Conservation (phyloP, 2,888 invertebrate species). For the Drosophila siamana region DNA sequence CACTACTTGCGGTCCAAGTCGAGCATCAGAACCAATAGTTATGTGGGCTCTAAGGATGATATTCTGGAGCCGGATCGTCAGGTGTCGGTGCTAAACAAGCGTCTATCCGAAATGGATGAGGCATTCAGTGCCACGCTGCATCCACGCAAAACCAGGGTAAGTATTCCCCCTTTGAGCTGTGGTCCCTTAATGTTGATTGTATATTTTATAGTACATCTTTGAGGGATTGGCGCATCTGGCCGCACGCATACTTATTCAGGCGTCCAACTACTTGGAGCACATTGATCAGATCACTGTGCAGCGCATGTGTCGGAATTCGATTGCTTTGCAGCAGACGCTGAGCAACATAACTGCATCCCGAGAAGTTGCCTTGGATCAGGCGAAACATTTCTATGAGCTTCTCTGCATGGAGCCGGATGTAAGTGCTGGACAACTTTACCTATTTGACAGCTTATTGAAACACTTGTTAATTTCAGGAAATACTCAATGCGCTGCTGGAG, state of each 20-base stretch:
- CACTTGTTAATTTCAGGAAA: slow-evolving; percentile 87
- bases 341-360: slow-evolving; percentile 93
- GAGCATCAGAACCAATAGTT: slow-evolving; percentile 78
- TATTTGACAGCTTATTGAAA: background rate
- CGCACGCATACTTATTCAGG: slow-evolving; percentile 92
- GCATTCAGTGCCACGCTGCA: slow-evolving; percentile 91
- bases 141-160: slow-evolving; percentile 91
- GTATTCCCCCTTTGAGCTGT: background rate
- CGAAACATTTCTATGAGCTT: slow-evolving; percentile 94
- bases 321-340: slow-evolving; percentile 93
- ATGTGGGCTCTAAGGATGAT: slow-evolving; percentile 87
- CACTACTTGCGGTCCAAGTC: slow-evolving; percentile 91
- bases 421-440: slow-evolving; percentile 62
- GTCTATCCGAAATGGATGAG: slow-evolving; percentile 92
- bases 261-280: slow-evolving; percentile 91
- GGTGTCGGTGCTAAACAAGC: slow-evolving; percentile 91
- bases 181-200: background rate
- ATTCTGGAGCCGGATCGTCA: slow-evolving; percentile 91
- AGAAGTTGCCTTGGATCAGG: slow-evolving; percentile 94
- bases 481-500: slow-evolving; percentile 93
- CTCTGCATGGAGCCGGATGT: slow-evolving; percentile 93
- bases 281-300: slow-evolving; percentile 94
- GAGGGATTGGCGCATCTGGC: slow-evolving; percentile 94
- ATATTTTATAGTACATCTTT: slow-evolving; percentile 90
- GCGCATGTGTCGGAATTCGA: slow-evolving; percentile 93